Percentiles rank a stretch among this genome's conserved stretches.
Evolutionary conservation across 2,888 invertebrate genomes (phyloP).

Genomic region (Frankliniella intonsa): DNA sequence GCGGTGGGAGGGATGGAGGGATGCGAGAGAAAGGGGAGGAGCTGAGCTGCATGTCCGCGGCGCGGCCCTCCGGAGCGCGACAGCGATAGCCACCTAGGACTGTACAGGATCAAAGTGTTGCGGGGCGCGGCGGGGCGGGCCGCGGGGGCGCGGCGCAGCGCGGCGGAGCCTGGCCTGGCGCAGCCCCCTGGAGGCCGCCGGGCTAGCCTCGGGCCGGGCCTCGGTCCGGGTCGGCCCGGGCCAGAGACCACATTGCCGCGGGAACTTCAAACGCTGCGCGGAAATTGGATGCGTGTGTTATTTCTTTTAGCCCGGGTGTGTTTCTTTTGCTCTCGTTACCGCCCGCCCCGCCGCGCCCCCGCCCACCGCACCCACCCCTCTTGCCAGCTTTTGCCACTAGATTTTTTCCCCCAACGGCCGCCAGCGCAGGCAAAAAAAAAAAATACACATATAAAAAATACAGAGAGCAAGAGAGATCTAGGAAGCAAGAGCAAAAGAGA

Average conservation of each 20-base stretch:
- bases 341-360: slow-evolving; percentile 62
- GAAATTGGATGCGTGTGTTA: slow-evolving; percentile 25
- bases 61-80: background rate
- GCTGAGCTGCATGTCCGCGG: background rate
- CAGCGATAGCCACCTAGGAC: background rate
- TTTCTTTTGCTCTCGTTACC: slow-evolving; percentile 31
- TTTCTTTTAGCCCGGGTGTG: slow-evolving; percentile 6
- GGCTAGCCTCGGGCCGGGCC: background rate
- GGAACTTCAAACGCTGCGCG: slow-evolving; percentile 21
- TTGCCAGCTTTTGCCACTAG: slow-evolving; percentile 46
- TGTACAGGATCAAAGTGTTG: slow-evolving; percentile 1
- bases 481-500: background rate
- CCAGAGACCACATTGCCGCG: slow-evolving; percentile 7
- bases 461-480: background rate
- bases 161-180: background rate
- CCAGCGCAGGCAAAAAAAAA: background rate
- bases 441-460: background rate
- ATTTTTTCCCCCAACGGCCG: background rate
- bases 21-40: background rate
- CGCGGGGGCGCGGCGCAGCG: background rate
- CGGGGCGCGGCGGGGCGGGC: background rate
- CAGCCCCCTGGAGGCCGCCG: background rate
- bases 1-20: background rate
- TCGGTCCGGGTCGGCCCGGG: background rate
- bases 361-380: slow-evolving; percentile 44